A percentile compares a stretch with the other conserved stretches of the same genome.
These are phyloP conservation scores for Malacosoma neustria DNA, from an alignment of 2,888 invertebrate species.

Conservation along the genomic window DNA sequence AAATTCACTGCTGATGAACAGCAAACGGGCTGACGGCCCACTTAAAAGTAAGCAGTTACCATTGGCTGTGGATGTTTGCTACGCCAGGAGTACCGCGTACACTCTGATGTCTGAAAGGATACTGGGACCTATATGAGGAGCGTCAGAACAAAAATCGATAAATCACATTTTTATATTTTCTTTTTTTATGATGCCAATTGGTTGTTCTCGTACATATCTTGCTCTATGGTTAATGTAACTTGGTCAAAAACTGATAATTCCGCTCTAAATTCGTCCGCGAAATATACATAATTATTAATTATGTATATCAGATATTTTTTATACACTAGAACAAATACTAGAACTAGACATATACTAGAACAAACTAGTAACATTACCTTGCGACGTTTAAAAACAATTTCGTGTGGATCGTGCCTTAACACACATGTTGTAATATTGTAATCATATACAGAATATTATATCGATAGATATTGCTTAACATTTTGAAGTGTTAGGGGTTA, in stretches of 20 bases:
- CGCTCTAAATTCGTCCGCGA: constrained; percentile 7
- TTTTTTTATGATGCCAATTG: constrained; percentile 5
- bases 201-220: constrained; percentile 6
- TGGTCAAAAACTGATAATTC: constrained; percentile 7
- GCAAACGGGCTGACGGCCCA: no score
- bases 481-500: not conserved
- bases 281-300: no score
- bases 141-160: not conserved
- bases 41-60: no score
- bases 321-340: no score
- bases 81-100: no score
- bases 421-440: not conserved
- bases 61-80: no score
- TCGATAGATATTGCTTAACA: not conserved
- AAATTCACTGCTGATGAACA: no score
- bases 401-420: not conserved
- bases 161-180: not conserved
- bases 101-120: no score
- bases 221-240: constrained; percentile 6
- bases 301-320: no score
- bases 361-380: no score
- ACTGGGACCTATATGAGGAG: not conserved
- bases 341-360: no score
- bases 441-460: not conserved
- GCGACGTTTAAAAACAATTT: not conserved